Evolutionary conservation across 2,888 invertebrate species (phyloP), one percentile per base, ranked within the genome.

Genomic region (Macroteleia sp.): DNA sequence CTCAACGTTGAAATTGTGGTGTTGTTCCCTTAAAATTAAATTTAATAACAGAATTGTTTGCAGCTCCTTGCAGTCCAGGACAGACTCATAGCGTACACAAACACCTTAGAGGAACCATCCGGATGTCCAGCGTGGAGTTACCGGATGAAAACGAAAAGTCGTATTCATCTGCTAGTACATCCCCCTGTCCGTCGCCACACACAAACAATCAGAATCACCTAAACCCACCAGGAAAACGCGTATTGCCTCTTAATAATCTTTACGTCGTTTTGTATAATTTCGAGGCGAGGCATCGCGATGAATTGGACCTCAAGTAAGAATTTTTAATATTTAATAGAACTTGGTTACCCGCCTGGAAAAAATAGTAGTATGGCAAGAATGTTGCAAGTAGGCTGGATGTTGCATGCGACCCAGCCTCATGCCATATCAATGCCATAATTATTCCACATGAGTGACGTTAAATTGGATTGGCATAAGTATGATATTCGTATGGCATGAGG

Each of bases 261-360:
- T 98, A 98, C 92, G 98, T 98, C 73, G 97, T 98, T 50, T 93
- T 98, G 41, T 98, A 98, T 93, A 97, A 98, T 92, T 98, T 98
- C 92, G 97, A 97, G 88, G 97, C 97, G 0, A 94, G 98, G 69
- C 98, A 98, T 92, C 96, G 96, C 62, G 98, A 98, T 90, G 98
- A 98, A 90, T 92, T 98, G 85, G 98, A 98, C 90, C 93, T 99
- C 30, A 98, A 97, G 95, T 94, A 88, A 93, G 92, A 86, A 57
- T n/a, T n/a, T n/a, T n/a, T n/a, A n/a, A n/a, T n/a, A n/a, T n/a
- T n/a, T n/a, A n/a, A n/a, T n/a, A n/a, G n/a, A n/a, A n/a, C n/a
- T n/a, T n/a, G n/a, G n/a, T n/a, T n/a, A n/a, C n/a, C n/a, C n/a
- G n/a, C n/a, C n/a, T n/a, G n/a, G n/a, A n/a, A n/a, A n/a, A n/a